Conservation (phyloP, 2,797 vertebrate species). For the Siniperca undulata region DNA sequence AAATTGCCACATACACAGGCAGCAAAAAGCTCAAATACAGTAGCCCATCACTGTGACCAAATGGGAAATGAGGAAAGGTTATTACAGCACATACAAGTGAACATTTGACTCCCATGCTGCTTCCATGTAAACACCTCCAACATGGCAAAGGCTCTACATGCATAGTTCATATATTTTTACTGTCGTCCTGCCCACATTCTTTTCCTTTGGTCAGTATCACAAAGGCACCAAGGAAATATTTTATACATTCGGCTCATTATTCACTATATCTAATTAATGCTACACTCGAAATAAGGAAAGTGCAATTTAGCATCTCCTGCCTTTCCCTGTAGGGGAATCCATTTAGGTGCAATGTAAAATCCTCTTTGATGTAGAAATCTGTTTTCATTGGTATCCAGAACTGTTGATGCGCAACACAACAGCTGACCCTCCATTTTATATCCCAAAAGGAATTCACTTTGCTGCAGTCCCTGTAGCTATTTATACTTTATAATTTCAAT, state of each 20-base stretch:
- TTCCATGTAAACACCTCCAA: slow-evolving; percentile 18
- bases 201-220: slow-evolving; percentile 54
- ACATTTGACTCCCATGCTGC: background rate
- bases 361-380: slow-evolving; percentile 71
- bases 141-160: background rate
- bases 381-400: slow-evolving; percentile 57
- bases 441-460: slow-evolving; percentile 56
- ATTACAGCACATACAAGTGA: slow-evolving; percentile 13
- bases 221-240: slow-evolving; percentile 64
- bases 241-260: slow-evolving; percentile 78
- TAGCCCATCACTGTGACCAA: slow-evolving; percentile 21
- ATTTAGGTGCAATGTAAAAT: slow-evolving; percentile 66
- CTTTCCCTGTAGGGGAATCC: slow-evolving; percentile 58
- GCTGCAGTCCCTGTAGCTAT: slow-evolving; percentile 49
- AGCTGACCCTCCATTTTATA: slow-evolving; percentile 59
- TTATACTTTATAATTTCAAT: slow-evolving; percentile 52
- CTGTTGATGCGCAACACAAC: slow-evolving; percentile 61
- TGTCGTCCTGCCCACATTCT: background rate
- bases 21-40: slow-evolving; percentile 25
- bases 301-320: slow-evolving; percentile 70
- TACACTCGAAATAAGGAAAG: slow-evolving; percentile 68
- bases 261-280: slow-evolving; percentile 79
- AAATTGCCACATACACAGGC: slow-evolving; percentile 52
- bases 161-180: slow-evolving; percentile 31
- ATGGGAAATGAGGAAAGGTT: slow-evolving; percentile 19